phyloP scores from a whole-genome alignment of 2,888 invertebrate genomes.

The Drosophila basisetae region DNA sequence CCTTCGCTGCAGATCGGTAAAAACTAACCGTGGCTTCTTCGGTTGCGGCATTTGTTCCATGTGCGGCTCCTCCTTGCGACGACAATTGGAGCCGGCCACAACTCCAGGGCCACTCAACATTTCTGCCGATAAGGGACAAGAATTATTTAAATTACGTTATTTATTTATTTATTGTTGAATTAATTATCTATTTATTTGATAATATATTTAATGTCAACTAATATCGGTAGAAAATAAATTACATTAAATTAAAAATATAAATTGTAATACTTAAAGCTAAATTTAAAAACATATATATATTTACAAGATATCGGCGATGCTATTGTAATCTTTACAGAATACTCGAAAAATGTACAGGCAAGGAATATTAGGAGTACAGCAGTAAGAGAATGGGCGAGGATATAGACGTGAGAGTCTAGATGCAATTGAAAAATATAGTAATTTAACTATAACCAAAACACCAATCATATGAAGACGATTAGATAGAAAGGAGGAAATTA shows the following conservation, averaged over 20 bases:
- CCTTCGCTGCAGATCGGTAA: constrained; percentile 99
- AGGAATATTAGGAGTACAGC: no score
- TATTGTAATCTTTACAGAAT: neutral
- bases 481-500: neutral
- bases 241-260: neutral
- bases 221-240: neutral
- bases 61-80: constrained; percentile 96
- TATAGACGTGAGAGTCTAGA: neutral
- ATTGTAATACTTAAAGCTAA: no score
- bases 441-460: neutral
- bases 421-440: neutral
- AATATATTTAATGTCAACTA: neutral
- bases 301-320: neutral
- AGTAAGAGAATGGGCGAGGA: neutral
- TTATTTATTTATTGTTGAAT: neutral
- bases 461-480: neutral
- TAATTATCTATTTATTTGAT: neutral
- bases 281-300: no score
- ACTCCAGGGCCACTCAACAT: constrained; percentile 23
- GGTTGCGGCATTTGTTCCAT: constrained; percentile 95
- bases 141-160: neutral
- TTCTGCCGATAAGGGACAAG: constrained; percentile 12
- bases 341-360: neutral
- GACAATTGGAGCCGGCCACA: constrained; percentile 90
- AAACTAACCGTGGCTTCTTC: constrained; percentile 99